Conservation (phyloP, 2,113 vertebrate species). For the Arenaria interpres region DNA sequence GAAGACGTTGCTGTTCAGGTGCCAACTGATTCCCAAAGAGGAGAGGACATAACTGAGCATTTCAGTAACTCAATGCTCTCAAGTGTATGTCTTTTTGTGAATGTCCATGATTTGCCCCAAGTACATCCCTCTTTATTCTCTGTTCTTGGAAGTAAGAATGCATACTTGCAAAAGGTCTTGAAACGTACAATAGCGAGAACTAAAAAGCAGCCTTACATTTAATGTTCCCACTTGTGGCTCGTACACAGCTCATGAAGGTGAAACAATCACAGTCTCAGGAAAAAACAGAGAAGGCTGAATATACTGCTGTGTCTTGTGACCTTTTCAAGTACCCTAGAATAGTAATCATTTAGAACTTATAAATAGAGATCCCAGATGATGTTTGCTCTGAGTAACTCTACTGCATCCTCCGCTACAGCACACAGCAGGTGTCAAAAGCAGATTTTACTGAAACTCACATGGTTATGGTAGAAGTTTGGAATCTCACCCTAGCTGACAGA, state of each 20-base stretch:
- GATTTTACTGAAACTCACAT: neutral
- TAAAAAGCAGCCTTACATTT: neutral
- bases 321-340: neutral
- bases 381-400: neutral
- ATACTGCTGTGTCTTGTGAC: neutral
- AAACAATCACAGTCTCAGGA: neutral
- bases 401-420: neutral
- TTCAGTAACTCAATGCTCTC: neutral
- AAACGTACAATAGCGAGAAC: neutral
- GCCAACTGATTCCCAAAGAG: neutral
- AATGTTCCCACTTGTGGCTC: neutral
- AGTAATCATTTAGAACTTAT: neutral
- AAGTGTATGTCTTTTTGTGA: neutral
- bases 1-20: neutral
- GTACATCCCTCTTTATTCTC: neutral
- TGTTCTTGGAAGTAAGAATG: neutral
- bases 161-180: neutral
- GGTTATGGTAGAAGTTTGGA: neutral
- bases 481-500: neutral
- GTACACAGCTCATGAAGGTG: neutral
- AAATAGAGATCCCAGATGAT: neutral
- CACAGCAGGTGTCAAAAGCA: neutral
- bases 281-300: neutral
- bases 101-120: neutral
- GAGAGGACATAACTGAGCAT: neutral